Conservation (phyloP, 2,113 vertebrate genomes). For the Tringa solitaria region DNA sequence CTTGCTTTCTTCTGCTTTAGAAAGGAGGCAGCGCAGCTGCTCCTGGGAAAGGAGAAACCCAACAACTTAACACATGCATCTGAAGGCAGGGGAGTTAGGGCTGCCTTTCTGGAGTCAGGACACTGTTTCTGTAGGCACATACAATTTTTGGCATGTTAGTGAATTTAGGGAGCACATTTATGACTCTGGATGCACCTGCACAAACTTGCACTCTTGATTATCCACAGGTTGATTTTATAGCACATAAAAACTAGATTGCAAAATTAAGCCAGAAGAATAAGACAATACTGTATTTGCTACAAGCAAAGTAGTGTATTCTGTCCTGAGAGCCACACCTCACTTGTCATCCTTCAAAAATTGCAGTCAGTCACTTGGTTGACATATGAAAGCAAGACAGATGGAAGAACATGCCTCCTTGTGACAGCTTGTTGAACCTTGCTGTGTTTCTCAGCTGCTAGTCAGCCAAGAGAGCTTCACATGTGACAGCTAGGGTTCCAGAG, state of each 20-base stretch:
- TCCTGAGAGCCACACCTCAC: neutral
- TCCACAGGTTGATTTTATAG: neutral
- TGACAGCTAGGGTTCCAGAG: neutral
- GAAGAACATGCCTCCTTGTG: neutral
- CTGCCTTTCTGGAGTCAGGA: neutral
- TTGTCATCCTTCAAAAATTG: neutral
- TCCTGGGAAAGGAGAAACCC: neutral
- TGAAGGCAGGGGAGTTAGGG: neutral
- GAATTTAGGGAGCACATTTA: neutral
- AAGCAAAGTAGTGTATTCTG: neutral
- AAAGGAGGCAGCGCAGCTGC: neutral
- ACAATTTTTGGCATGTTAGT: neutral
- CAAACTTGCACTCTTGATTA: neutral
- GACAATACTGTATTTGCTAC: neutral
- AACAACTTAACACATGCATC: neutral
- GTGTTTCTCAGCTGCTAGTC: neutral
- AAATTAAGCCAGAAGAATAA: neutral
- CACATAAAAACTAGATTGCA: neutral
- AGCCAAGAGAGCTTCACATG: neutral
- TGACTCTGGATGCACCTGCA: neutral
- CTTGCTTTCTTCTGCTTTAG: neutral
- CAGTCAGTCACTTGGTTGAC: neutral
- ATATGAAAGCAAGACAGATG: neutral
- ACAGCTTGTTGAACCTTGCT: neutral
- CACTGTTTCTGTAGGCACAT: neutral